phyloP scores from a whole-genome alignment of 2,888 invertebrate species.

The Clitarchus hookeri region DNA sequence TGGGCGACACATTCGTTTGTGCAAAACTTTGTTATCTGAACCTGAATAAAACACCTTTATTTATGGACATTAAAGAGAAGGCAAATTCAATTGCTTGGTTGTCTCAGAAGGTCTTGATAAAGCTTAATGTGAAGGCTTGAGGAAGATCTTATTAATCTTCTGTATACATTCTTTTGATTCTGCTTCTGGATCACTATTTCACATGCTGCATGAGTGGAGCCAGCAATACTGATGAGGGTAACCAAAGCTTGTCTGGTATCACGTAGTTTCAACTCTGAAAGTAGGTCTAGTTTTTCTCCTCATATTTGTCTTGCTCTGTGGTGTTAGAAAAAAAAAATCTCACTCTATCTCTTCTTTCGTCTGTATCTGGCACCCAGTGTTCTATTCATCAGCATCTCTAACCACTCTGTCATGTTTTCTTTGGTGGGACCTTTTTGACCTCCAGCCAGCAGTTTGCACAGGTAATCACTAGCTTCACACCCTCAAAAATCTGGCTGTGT shows the following conservation, averaged over 20 bases:
- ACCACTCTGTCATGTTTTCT: background rate
- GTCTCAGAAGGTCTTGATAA: background rate
- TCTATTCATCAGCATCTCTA: background rate
- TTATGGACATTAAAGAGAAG: background rate
- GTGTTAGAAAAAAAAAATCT: background rate
- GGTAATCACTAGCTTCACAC: slow-evolving; percentile 16
- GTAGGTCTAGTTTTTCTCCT: background rate
- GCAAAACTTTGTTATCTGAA: no score
- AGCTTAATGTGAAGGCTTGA: background rate
- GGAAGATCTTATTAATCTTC: background rate
- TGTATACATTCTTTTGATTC: background rate
- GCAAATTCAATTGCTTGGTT: background rate
- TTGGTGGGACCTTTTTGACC: background rate
- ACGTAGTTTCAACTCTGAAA: background rate
- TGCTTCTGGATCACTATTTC: background rate
- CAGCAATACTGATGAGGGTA: background rate
- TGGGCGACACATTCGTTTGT: no score
- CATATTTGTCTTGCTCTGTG: background rate
- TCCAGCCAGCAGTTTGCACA: background rate
- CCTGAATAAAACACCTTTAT: background rate
- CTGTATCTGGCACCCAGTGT: background rate
- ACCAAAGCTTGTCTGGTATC: background rate
- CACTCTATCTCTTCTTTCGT: background rate
- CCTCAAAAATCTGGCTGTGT: background rate
- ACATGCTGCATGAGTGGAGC: background rate